Base-by-base conservation (phyloP, 2,888 invertebrate species). In the Ophion costatus region DNA sequence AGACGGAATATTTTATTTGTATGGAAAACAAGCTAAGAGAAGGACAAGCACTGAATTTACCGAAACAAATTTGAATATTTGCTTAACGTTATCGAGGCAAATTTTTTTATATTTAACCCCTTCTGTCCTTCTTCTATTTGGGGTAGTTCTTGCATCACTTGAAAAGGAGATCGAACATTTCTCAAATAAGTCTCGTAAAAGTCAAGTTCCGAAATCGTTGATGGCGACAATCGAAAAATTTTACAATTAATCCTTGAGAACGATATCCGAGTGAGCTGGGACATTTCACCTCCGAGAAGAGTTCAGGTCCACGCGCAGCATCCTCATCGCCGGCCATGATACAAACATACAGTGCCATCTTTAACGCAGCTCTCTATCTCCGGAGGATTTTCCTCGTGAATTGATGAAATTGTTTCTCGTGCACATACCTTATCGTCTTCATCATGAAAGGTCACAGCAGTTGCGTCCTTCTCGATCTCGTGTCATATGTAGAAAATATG, bases 391-490 rank as follows among this genome's bases (percentile, higher is more conserved):
- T 20, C 29, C 64, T n/a, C 66, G 77, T 22, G 45, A 20, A 42
- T 38, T 17, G 63, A 74, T 64, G 10, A 56, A 79, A 63, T 70
- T 75, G n/a, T 71, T 29, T 64, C 45, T 75, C 45, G 73, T 66
- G 86, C 73, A 90, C 92, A 84, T 91, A 92, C 91, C 91, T 91
- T 89, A 85, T 89, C 82, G 88, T 86, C 89, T 87, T 90, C 91
- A 92, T 92, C 88, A 89, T 89, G 88, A 88, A 77, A 51, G 71
- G 24, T 51, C 57, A 76, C 59, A 69, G 38, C 20, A 11, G 22
- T 38, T 24, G 51, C 70, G 85, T 67, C 24, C 69, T 67, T 67
- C 57, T 69, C 82, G 67, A 6, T 78, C 20, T 71, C 77, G 74
- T 74, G 56, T 22, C 6, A 75, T 38, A 64, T 20, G 42, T 56